phyloP scores from a whole-genome alignment of 2,888 invertebrate genomes.

The Eupithecia abbreviata region DNA sequence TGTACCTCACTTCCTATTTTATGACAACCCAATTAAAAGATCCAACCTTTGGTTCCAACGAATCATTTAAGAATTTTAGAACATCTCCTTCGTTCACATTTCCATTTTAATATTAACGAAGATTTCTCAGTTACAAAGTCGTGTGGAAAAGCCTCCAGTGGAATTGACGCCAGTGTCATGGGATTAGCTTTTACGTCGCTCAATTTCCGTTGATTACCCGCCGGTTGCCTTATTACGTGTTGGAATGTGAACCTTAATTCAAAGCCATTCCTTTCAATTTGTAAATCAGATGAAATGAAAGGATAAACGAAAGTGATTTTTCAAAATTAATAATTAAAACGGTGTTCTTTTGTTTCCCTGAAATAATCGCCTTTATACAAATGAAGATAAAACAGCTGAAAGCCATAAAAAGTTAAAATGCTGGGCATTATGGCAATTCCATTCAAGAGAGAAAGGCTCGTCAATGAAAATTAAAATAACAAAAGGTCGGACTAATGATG shows the following conservation, averaged over 20 bases:
- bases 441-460: conserved; percentile 35
- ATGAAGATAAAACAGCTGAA: conserved; percentile 13
- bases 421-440: conserved; percentile 38
- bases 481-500: conserved; percentile 43
- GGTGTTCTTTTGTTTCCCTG: conserved; percentile 11
- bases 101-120: neutral
- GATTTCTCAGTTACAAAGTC: conserved; percentile 6
- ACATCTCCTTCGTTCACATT: neutral
- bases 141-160: conserved; percentile 40
- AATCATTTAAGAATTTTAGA: neutral
- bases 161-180: conserved; percentile 46
- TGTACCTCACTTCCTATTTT: neutral
- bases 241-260: conserved; percentile 25
- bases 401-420: conserved; percentile 25
- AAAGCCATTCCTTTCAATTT: conserved; percentile 29
- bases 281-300: conserved; percentile 4
- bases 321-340: conserved; percentile 1
- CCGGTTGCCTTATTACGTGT: conserved; percentile 36
- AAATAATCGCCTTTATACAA: conserved; percentile 10
- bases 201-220: conserved; percentile 54
- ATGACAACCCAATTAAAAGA: neutral
- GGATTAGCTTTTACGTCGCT: conserved; percentile 50
- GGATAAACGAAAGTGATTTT: neutral
- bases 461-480: conserved; percentile 42
- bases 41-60: too few species aligned